These are phyloP conservation scores for Ametastegia equiseti DNA, from an alignment of 2,888 invertebrate genomes.

Conservation along the genomic window DNA sequence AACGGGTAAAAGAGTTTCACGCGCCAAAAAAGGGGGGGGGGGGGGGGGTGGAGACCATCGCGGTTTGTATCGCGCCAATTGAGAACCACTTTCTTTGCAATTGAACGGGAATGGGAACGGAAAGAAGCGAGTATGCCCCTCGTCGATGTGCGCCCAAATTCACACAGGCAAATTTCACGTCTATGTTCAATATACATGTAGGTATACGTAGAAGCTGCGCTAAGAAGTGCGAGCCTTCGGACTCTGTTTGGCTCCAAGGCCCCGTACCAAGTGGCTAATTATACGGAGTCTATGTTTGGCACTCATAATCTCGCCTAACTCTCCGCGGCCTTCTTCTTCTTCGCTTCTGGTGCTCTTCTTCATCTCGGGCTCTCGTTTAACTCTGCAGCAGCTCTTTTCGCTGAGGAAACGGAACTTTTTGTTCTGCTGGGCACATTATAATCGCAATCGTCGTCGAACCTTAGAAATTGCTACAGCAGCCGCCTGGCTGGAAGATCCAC, in stretches of 20 bases:
- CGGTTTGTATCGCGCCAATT: constrained; percentile 11
- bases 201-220: constrained; percentile 11
- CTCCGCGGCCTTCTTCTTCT: background rate
- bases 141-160: constrained; percentile 1
- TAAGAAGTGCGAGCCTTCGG: constrained; percentile 22
- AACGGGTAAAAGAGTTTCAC: constrained; percentile 1
- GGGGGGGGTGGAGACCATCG: background rate
- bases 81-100: constrained; percentile 31
- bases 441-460: background rate
- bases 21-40: no score
- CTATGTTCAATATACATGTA: no score
- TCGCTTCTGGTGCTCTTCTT: background rate
- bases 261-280: constrained; percentile 69
- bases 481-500: constrained; percentile 6
- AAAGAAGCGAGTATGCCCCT: background rate
- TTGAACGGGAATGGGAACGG: constrained; percentile 28
- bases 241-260: constrained; percentile 58
- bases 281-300: constrained; percentile 72
- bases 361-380: background rate
- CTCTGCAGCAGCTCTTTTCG: background rate
- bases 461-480: background rate
- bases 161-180: constrained; percentile 3
- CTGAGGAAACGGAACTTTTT: background rate
- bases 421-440: background rate
- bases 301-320: constrained; percentile 47